phyloP scores from a whole-genome alignment of 2,888 invertebrate species.

The Thecocarcelia acutangulata region DNA sequence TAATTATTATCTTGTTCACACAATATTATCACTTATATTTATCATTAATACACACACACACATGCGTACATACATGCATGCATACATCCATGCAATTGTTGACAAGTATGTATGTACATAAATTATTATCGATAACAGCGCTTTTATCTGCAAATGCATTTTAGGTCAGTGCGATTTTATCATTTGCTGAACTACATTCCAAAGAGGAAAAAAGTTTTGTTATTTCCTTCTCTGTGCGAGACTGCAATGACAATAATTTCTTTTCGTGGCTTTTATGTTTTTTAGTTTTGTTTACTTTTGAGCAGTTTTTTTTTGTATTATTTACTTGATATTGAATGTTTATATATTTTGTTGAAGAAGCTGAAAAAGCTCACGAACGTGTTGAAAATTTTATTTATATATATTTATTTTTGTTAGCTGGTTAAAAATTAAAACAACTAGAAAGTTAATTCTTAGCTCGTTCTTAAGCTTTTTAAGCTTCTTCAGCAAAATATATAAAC shows the following conservation, averaged over 20 bases:
- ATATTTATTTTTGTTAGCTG: too few relatives aligned
- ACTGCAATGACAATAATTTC: conserved; percentile 28
- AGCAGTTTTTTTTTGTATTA: conserved; percentile 31
- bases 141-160: conserved; percentile 47
- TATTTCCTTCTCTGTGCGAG: conserved; percentile 3
- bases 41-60: conserved; percentile 24
- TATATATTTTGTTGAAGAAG: too few relatives aligned
- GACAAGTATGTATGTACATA: neutral
- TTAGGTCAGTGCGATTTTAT: conserved; percentile 53
- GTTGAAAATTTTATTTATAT: too few relatives aligned
- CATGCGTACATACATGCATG: neutral
- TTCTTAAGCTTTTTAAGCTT: too few relatives aligned
- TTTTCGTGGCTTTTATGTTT: conserved; percentile 13
- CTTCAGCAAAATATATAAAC: too few relatives aligned
- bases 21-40: conserved; percentile 50
- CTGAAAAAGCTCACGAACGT: too few relatives aligned
- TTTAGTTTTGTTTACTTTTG: conserved; percentile 6
- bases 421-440: too few relatives aligned
- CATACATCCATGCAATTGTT: neutral
- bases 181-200: conserved; percentile 55
- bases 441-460: too few relatives aligned
- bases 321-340: neutral
- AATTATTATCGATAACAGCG: conserved; percentile 44
- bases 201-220: neutral
- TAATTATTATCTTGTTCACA: conserved; percentile 50